phyloP scores from a whole-genome alignment of 1,140 invertebrate genomes.

The Psix sp. region DNA sequence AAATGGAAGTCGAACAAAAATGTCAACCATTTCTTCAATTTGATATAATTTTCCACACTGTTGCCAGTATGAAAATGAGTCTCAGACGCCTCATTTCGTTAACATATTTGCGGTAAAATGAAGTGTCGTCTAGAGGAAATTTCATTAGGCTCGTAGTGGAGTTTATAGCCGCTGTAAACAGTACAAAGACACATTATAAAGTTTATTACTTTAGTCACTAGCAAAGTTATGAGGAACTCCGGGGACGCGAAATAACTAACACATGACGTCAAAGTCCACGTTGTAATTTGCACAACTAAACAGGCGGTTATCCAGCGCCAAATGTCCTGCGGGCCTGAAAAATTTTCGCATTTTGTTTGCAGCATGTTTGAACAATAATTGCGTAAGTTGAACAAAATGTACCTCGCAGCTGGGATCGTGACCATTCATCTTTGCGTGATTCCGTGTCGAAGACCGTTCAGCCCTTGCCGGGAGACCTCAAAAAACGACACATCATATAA shows the following conservation, averaged over 20 bases:
- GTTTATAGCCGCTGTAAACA: slow-evolving; percentile 13
- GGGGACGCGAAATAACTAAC: too few relatives aligned
- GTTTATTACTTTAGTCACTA: slow-evolving; percentile 26
- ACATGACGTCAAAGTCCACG: too few relatives aligned
- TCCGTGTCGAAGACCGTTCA: slow-evolving; percentile 49
- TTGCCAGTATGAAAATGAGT: too few relatives aligned
- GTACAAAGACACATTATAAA: slow-evolving; percentile 21
- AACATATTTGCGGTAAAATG: neutral
- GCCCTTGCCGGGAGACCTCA: slow-evolving; percentile 29
- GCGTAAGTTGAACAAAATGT: slow-evolving; percentile 25
- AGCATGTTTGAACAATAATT: neutral
- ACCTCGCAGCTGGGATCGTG: slow-evolving; percentile 70
- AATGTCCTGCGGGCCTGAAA: too few relatives aligned
- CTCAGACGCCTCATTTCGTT: neutral
- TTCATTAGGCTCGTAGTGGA: slow-evolving; percentile 17
- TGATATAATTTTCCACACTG: too few relatives aligned
- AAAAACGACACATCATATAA: slow-evolving; percentile 30
- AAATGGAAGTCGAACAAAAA: too few relatives aligned
- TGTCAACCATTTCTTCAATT: too few relatives aligned
- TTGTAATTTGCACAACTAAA: too few relatives aligned
- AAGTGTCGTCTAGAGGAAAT: slow-evolving; percentile 7
- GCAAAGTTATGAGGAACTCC: too few relatives aligned
- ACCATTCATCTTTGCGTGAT: slow-evolving; percentile 74
- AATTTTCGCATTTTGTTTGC: too few relatives aligned
- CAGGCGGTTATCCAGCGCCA: too few relatives aligned